Evolutionary conservation across 2,797 vertebrate species (phyloP).

Genomic region (Phrynocephalus vlangalii): DNA sequence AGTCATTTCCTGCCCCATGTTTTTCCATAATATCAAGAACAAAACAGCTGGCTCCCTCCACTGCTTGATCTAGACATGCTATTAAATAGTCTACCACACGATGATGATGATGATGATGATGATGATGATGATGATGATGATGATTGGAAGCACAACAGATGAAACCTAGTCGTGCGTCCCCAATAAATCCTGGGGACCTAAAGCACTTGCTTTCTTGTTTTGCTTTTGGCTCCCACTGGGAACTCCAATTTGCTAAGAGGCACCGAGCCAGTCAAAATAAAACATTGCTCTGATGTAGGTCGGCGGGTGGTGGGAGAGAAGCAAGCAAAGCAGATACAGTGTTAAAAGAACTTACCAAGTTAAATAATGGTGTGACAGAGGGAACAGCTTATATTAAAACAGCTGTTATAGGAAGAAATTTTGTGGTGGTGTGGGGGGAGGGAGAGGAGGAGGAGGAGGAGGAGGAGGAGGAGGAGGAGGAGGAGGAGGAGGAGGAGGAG

Average conservation of each 20-base stretch:
- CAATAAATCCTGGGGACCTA: background rate
- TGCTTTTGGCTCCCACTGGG: background rate
- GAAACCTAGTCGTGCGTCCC: background rate
- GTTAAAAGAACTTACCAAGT: background rate
- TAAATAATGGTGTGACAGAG: background rate
- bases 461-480: too few species aligned
- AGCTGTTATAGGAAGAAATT: background rate
- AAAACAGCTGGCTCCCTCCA: too few species aligned
- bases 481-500: too few species aligned
- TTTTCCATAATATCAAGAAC: too few species aligned
- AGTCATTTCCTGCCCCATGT: too few species aligned
- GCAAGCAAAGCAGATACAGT: background rate
- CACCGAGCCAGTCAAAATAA: constrained; percentile 23
- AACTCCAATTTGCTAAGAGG: background rate
- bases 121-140: too few species aligned
- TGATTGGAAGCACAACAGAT: too few species aligned
- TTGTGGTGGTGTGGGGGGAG: background rate
- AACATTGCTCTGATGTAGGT: background rate
- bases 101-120: too few species aligned
- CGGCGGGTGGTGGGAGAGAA: background rate
- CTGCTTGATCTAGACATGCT: too few species aligned
- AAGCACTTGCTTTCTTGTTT: background rate
- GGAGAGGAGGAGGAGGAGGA: too few species aligned
- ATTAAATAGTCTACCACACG: too few species aligned
- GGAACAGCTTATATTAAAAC: background rate